These are phyloP conservation scores for Gymnothorax reevesii DNA, from an alignment of 2,797 vertebrate species.

Conservation along the genomic window DNA sequence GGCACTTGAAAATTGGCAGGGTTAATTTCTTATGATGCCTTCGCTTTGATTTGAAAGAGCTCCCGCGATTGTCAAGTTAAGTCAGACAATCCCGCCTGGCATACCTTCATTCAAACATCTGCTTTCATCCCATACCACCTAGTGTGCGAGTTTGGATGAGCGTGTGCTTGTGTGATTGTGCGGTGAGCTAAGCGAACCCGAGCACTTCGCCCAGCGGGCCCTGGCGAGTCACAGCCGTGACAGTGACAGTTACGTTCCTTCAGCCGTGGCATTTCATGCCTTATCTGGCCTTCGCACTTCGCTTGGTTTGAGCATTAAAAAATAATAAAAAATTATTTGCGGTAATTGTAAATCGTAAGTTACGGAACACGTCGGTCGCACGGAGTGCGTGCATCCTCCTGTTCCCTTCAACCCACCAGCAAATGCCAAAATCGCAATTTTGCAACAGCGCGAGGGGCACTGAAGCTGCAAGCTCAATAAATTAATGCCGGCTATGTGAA, in stretches of 20 bases:
- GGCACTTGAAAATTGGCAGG: too few species aligned
- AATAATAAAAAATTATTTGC: background rate
- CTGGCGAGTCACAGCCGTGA: constrained; percentile 20
- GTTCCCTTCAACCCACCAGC: constrained; percentile 15
- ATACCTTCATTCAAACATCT: background rate
- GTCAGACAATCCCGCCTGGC: background rate
- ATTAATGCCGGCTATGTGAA: constrained; percentile 27
- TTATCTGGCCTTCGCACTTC: background rate
- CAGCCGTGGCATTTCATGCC: background rate
- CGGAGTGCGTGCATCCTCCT: constrained; percentile 33
- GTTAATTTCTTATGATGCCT: too few species aligned
- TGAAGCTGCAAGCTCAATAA: constrained; percentile 28
- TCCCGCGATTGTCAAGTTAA: too few species aligned
- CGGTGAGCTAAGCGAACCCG: background rate
- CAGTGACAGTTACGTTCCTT: constrained; percentile 23
- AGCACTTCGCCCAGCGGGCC: background rate
- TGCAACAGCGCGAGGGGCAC: constrained; percentile 12
- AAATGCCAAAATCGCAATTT: constrained; percentile 33
- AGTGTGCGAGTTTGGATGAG: background rate
- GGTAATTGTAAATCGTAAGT: constrained; percentile 21
- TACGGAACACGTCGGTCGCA: constrained; percentile 39
- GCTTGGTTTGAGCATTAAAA: background rate
- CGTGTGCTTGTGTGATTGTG: background rate
- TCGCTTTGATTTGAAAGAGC: too few species aligned
- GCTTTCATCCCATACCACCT: background rate